Conservation (phyloP, 2,113 vertebrate species). For the Hyaena hyaena region DNA sequence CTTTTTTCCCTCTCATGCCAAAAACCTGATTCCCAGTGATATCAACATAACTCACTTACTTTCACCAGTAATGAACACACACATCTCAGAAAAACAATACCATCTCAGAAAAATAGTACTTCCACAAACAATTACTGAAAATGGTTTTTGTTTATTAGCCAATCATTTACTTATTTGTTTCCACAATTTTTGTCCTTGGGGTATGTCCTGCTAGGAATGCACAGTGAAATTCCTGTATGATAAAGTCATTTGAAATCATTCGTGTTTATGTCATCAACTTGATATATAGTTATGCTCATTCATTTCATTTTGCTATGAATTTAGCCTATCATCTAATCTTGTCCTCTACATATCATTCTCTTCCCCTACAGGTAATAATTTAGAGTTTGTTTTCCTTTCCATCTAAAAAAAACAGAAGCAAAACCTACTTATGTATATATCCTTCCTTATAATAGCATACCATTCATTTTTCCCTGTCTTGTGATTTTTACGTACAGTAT, state of each 20-base stretch:
- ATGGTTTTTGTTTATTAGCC: background rate
- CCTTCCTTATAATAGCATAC: background rate
- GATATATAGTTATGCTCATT: background rate
- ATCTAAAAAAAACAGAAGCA: background rate
- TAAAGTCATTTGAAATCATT: slow-evolving; percentile 27
- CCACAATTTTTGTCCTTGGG: background rate
- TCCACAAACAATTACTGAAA: background rate
- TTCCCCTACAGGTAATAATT: background rate
- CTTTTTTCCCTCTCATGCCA: background rate
- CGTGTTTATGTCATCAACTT: background rate
- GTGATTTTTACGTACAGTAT: background rate
- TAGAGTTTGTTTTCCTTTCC: background rate
- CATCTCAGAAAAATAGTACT: background rate
- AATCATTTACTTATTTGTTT: background rate
- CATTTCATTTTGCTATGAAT: slow-evolving; percentile 34
- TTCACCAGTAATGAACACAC: background rate
- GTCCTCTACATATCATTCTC: background rate
- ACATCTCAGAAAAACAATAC: background rate
- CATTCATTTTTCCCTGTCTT: background rate
- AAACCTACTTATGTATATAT: background rate
- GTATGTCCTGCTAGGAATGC: background rate
- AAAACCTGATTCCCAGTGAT: background rate
- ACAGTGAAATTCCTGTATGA: background rate
- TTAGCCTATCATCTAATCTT: background rate
- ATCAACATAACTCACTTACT: background rate